These are phyloP conservation scores for Meiosimyza decipiens DNA, from an alignment of 2,888 invertebrate genomes.

Conservation along the genomic window DNA sequence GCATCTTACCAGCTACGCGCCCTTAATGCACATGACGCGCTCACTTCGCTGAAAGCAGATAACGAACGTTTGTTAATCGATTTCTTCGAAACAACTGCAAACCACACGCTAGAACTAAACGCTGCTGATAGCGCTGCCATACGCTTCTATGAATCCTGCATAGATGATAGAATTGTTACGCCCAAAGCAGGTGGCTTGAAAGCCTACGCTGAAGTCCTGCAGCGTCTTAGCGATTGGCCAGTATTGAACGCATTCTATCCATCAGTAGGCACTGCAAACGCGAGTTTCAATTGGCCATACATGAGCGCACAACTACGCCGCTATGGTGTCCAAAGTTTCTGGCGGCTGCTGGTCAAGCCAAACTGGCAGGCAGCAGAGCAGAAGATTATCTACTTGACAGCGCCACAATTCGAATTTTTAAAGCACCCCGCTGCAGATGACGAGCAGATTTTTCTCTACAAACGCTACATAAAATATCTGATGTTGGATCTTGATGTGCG, in stretches of 20 bases:
- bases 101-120: not conserved
- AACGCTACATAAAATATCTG: conserved; percentile 57
- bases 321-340: conserved; percentile 55
- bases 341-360: conserved; percentile 53
- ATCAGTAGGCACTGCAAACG: conserved; percentile 12
- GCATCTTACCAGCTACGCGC: conserved; percentile 44
- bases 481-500: conserved; percentile 56
- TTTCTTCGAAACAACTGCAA: conserved; percentile 43
- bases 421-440: conserved; percentile 37
- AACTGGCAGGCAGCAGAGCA: conserved; percentile 62
- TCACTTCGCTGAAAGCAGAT: conserved; percentile 49
- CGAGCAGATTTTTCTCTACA: conserved; percentile 52
- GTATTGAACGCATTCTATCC: conserved; percentile 49
- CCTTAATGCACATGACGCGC: conserved; percentile 53
- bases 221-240: conserved; percentile 52
- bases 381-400: conserved; percentile 54
- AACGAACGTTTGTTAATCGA: conserved; percentile 53
- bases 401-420: conserved; percentile 53
- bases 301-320: conserved; percentile 55
- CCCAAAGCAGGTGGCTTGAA: conserved; percentile 36
- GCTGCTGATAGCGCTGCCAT: conserved; percentile 25
- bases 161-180: conserved; percentile 39
- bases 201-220: conserved; percentile 51
- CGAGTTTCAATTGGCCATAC: conserved; percentile 52
- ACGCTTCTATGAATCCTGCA: conserved; percentile 53